A percentile compares a stretch with the other conserved stretches of the same genome.
phyloP scores from a whole-genome alignment of 92 coral and sea anemone species.

The Virgularia gustaviana region DNA sequence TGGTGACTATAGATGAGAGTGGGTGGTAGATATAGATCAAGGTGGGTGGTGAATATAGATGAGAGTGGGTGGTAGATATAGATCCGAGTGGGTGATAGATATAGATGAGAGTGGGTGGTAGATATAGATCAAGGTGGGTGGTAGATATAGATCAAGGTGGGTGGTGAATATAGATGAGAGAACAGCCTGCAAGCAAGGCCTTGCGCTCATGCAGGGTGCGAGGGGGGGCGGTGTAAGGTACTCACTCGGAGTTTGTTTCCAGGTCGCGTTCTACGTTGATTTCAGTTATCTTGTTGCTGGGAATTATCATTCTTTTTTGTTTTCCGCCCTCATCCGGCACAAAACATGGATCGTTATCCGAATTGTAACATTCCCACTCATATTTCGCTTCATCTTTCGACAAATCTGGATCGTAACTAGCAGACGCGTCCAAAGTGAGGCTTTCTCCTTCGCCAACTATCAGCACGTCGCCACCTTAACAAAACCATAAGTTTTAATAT shows the following conservation, averaged over 20 bases:
- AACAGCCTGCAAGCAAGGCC: too few relatives aligned
- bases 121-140: too few relatives aligned
- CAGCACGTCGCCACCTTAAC: slow-evolving; percentile 38
- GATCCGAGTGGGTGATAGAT: too few relatives aligned
- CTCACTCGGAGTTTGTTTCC: slow-evolving; percentile 34
- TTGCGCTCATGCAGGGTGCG: slow-evolving; percentile 5
- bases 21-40: too few relatives aligned
- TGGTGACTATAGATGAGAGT: too few relatives aligned
- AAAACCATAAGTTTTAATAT: too few relatives aligned
- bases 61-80: too few relatives aligned
- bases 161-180: too few relatives aligned
- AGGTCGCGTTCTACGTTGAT: slow-evolving; percentile 34
- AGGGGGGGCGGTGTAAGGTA: background rate
- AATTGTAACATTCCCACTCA: slow-evolving; percentile 57
- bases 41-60: too few relatives aligned
- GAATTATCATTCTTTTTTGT: slow-evolving; percentile 49
- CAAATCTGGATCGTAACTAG: slow-evolving; percentile 58
- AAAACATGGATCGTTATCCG: slow-evolving; percentile 46
- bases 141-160: too few relatives aligned
- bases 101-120: too few relatives aligned
- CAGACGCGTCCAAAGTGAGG: slow-evolving; percentile 43
- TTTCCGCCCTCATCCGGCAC: slow-evolving; percentile 44
- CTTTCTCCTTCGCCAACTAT: slow-evolving; percentile 46
- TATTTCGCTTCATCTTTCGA: slow-evolving; percentile 24
- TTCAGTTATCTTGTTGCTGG: slow-evolving; percentile 11